These are phyloP conservation scores for Malacosoma neustria DNA, from an alignment of 2,888 invertebrate species.

Conservation along the genomic window DNA sequence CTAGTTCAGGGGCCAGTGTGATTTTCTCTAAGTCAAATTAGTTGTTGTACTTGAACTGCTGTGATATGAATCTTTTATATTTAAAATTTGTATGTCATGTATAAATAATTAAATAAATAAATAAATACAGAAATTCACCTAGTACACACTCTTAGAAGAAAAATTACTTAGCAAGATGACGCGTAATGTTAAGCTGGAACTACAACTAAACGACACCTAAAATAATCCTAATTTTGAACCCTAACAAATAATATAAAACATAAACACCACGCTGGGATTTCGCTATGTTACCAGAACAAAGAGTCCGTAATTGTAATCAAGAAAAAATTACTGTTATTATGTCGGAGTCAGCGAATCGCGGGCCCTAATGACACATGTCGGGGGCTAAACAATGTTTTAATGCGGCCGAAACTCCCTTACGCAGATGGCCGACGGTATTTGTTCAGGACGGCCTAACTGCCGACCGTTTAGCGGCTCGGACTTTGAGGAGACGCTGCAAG, in stretches of 20 bases:
- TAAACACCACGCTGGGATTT: conserved; percentile 5
- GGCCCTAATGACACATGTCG: conserved; percentile 55
- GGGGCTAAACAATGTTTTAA: conserved; percentile 66
- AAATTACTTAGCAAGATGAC: no score
- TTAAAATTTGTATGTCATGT: no score
- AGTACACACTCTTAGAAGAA: no score
- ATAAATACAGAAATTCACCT: no score
- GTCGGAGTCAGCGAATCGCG: conserved; percentile 44
- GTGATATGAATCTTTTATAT: no score
- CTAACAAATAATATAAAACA: conserved; percentile 6
- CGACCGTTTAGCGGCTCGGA: conserved; percentile 59
- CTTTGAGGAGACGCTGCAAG: conserved; percentile 18
- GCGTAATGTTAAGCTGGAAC: no score
- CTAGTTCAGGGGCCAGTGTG: no score
- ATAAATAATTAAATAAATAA: no score
- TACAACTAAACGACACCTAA: no score
- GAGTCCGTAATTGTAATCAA: conserved; percentile 29
- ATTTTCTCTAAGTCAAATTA: no score
- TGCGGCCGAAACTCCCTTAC: conserved; percentile 57
- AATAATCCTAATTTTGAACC: background rate
- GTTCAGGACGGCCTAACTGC: conserved; percentile 69
- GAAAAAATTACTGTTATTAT: conserved; percentile 39
- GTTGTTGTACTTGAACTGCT: no score
- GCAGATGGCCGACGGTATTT: conserved; percentile 59
- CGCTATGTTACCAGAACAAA: conserved; percentile 6